These are phyloP conservation scores for Argyrosomus japonicus DNA, from an alignment of 2,113 vertebrate species.

Conservation along the genomic window DNA sequence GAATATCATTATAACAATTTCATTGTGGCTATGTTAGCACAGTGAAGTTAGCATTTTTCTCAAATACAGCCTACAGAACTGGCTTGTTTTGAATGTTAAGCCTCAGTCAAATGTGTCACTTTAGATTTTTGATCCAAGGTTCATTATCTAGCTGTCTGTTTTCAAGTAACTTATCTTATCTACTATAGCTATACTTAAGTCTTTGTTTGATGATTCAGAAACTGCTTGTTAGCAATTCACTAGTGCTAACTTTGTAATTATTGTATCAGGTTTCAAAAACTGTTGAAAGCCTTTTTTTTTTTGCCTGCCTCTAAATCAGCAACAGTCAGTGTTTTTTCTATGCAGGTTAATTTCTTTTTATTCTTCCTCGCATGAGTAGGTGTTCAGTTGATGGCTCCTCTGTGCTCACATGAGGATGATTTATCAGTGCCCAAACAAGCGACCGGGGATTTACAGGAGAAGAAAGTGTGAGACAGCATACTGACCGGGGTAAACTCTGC, in stretches of 20 bases:
- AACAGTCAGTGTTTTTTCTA: neutral
- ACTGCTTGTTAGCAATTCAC: neutral
- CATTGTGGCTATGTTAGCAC: neutral
- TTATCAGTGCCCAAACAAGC: slow-evolving; percentile 4
- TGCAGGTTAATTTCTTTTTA: slow-evolving; percentile 23
- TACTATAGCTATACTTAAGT: neutral
- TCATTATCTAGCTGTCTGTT: neutral
- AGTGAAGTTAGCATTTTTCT: neutral
- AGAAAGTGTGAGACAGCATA: neutral
- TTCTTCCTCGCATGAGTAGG: neutral
- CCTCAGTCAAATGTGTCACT: neutral
- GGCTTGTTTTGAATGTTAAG: neutral
- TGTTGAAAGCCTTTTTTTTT: neutral
- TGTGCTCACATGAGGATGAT: neutral
- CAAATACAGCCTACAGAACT: neutral
- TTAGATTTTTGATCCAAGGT: neutral
- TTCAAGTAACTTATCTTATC: neutral
- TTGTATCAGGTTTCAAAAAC: neutral
- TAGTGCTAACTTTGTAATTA: neutral
- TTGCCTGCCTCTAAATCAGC: neutral
- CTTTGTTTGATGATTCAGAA: neutral
- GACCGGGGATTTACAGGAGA: slow-evolving; percentile 16
- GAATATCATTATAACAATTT: neutral
- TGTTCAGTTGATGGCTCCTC: slow-evolving; percentile 25
- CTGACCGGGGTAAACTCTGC: slow-evolving; percentile 39